Evolutionary conservation across 30 jellyfish, hydroid and myxozoan genomes (phyloP).

Genomic region (Aurelia sp.): DNA sequence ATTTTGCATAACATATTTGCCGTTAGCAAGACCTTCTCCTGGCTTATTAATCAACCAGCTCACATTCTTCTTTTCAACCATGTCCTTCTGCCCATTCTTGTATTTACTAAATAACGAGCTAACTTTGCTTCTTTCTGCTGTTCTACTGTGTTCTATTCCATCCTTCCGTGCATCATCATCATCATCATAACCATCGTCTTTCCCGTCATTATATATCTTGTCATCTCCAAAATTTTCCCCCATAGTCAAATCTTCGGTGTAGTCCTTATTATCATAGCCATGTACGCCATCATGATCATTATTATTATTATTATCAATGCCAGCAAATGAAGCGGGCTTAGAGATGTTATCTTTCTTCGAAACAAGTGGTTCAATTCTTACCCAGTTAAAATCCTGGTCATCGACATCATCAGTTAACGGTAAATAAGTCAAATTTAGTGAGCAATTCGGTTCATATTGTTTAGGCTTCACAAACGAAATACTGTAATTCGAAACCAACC

Average conservation of each 20-base stretch:
- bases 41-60: neutral
- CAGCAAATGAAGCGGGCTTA: conserved; percentile 14
- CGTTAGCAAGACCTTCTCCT: neutral
- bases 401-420: conserved; percentile 61
- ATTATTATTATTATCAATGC: neutral
- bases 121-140: conserved; percentile 1
- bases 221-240: neutral
- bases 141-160: neutral
- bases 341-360: conserved; percentile 62
- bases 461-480: conserved; percentile 82
- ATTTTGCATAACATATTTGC: neutral
- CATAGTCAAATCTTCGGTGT: neutral
- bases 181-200: neutral
- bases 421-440: conserved; percentile 54
- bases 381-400: conserved; percentile 63
- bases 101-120: neutral
- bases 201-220: neutral
- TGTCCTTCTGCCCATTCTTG: neutral
- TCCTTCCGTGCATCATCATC: conserved; percentile 10
- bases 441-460: conserved; percentile 80
- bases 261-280: conserved; percentile 12
- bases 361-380: conserved; percentile 45
- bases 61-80: neutral
- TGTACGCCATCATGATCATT: neutral
- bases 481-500: conserved; percentile 95